These are phyloP conservation scores for Anniella stebbinsi DNA, from an alignment of 2,797 vertebrate species.

Conservation along the genomic window DNA sequence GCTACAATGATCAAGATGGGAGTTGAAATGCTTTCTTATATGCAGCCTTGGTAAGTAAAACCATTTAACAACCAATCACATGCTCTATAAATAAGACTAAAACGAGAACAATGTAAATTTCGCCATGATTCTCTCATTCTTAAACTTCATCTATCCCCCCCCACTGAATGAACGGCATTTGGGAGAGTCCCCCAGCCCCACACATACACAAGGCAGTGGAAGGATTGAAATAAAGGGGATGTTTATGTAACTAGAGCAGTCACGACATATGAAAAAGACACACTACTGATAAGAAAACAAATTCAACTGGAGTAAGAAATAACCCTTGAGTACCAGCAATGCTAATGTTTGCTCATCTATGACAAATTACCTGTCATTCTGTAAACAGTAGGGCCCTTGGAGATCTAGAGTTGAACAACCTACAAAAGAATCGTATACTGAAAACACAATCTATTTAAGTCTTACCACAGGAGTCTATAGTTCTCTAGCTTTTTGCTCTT, in stretches of 20 bases:
- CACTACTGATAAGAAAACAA: not conserved
- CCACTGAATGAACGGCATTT: not conserved
- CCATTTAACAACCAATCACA: not conserved
- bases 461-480: not conserved
- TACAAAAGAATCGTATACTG: not conserved
- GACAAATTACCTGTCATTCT: conserved; percentile 24
- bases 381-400: conserved; percentile 5
- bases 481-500: not conserved
- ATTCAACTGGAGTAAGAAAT: not conserved
- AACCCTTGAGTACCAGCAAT: not conserved
- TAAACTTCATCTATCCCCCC: not conserved
- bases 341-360: conserved; percentile 30
- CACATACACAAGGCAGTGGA: not conserved
- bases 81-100: not conserved
- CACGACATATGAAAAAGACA: not conserved
- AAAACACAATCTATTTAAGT: conserved; percentile 12
- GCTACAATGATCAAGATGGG: conserved; percentile 24
- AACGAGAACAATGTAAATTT: not conserved
- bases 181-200: not conserved
- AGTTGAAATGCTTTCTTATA: conserved; percentile 23
- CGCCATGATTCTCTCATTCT: not conserved
- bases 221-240: not conserved
- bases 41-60: not conserved
- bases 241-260: not conserved
- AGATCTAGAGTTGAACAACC: not conserved